Evolutionary conservation across 1,140 invertebrate genomes (phyloP).

Genomic region (Ganaspis sp.): DNA sequence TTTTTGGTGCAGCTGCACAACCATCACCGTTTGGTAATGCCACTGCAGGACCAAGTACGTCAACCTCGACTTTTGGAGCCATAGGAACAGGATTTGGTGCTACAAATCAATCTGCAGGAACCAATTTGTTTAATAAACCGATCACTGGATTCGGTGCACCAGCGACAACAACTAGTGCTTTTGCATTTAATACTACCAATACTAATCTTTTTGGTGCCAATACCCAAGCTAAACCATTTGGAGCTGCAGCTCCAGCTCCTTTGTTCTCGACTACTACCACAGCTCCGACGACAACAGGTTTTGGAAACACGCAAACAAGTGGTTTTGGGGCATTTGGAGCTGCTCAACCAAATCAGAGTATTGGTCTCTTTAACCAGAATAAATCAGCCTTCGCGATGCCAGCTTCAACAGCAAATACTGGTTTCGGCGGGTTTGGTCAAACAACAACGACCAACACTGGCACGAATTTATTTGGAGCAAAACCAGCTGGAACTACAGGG

Average conservation of each 20-base stretch:
- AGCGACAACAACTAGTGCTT: slow-evolving; percentile 77
- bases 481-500: slow-evolving; percentile 70
- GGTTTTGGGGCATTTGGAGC: slow-evolving; percentile 72
- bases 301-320: slow-evolving; percentile 71
- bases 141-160: slow-evolving; percentile 77
- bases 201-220: slow-evolving; percentile 73
- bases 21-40: slow-evolving; percentile 75
- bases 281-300: slow-evolving; percentile 69
- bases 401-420: slow-evolving; percentile 67
- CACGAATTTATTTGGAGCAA: slow-evolving; percentile 70
- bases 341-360: slow-evolving; percentile 73
- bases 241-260: slow-evolving; percentile 66
- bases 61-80: slow-evolving; percentile 72
- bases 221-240: slow-evolving; percentile 74
- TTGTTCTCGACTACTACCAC: slow-evolving; percentile 68
- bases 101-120: slow-evolving; percentile 67
- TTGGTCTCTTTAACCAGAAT: slow-evolving; percentile 75
- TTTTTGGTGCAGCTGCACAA: slow-evolving; percentile 77
- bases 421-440: slow-evolving; percentile 76
- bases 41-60: slow-evolving; percentile 68
- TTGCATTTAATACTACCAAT: slow-evolving; percentile 76
- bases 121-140: slow-evolving; percentile 75
- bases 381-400: slow-evolving; percentile 74
- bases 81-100: slow-evolving; percentile 77
- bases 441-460: slow-evolving; percentile 68